Base-by-base conservation (phyloP, 2,888 invertebrate species). In the Archips xylosteana region DNA sequence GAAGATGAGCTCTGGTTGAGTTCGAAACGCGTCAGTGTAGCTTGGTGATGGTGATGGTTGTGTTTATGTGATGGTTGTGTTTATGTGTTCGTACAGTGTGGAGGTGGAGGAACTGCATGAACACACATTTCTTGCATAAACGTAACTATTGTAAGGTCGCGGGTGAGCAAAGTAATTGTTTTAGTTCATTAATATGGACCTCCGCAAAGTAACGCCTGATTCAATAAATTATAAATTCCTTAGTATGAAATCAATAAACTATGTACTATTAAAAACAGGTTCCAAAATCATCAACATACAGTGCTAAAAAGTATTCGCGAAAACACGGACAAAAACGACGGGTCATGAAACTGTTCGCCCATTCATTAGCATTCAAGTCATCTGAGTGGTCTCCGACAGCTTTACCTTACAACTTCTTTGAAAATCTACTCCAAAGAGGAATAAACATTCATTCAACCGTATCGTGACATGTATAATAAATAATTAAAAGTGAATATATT, bases 401-500 rank as follows among this genome's bases (percentile, higher is more conserved):
- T 47, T 45, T 23, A 34, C 54, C 42, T 32, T 42, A 64, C 63
- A 39, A 51, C 15, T 47, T 42, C 63, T 51, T 59, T 68, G 68
- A 61, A 70, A 60, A 71, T 51, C 64, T 63, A 32, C 23, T 47
- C 45, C 49, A 73, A 73, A 61, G 45, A 54, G 59, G 65, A 70
- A 70, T 70, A 64, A 74, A 74, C 69, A 71, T 71, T 47, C 51
- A 51, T 65, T 54, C 63, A 73, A 70, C 51, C 64, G 57, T 51
- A 51, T n/a, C 74, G 74, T 74, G 74, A 74, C 74, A 61, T 60
- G 69, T 65, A 54, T 74, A 65, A 65, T 70, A 70, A 65, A 65
- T 70, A 70, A 74, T 70, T 70, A 61, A 15, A 49, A 70, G 51
- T 59, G 68, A 69, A 74, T 51, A 61, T 75, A 77, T 84, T 80